These are phyloP conservation scores for Pipistrellus kuhlii DNA, from an alignment of 2,797 vertebrate genomes.

Conservation along the genomic window DNA sequence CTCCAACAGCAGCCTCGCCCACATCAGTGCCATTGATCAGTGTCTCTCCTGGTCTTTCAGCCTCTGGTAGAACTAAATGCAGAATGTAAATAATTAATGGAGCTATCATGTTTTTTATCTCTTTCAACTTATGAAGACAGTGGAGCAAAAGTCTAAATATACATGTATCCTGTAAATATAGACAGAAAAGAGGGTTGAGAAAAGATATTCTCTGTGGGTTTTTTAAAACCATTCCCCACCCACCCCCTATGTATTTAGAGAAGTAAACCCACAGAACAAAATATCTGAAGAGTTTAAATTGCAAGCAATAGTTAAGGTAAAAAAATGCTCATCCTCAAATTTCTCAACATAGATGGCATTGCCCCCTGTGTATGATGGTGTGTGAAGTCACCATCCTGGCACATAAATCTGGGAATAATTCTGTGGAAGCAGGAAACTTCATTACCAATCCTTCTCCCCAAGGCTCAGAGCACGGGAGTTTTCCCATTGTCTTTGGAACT, in stretches of 20 bases:
- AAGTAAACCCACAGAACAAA: not conserved
- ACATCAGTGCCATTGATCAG: not conserved
- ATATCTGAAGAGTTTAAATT: not conserved
- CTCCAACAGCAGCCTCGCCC: not conserved
- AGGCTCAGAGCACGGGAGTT: too few species aligned
- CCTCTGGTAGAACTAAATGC: not conserved
- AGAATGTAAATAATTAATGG: not conserved
- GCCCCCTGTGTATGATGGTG: too few species aligned
- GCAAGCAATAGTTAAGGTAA: not conserved
- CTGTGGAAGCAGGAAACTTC: too few species aligned
- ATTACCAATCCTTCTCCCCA: too few species aligned
- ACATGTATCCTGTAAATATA: not conserved
- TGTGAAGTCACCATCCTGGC: too few species aligned
- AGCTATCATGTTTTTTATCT: not conserved
- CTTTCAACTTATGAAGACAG: not conserved
- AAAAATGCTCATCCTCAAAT: too few species aligned
- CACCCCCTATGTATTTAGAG: not conserved
- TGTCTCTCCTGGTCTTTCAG: not conserved
- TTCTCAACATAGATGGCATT: too few species aligned
- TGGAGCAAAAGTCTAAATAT: slow-evolving; percentile 26
- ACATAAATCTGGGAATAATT: too few species aligned
- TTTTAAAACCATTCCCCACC: not conserved
- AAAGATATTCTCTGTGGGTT: not conserved
- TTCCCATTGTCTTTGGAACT: too few species aligned
- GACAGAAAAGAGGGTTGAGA: not conserved